Conservation (phyloP, 2,797 vertebrate species). For the Pangasius macronema region DNA sequence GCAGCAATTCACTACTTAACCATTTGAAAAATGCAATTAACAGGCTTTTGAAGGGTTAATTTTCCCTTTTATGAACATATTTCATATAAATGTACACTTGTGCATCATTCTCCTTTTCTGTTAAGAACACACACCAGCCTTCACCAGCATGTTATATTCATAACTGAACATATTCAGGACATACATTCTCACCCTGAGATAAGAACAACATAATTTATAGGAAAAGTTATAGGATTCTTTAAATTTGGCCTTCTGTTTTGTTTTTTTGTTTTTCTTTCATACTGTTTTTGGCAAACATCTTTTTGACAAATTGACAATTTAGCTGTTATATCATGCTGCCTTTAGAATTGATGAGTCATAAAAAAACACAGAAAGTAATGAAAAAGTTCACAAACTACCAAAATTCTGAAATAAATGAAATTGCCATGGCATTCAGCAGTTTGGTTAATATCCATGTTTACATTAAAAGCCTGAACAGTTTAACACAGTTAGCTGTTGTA, state of each 20-base stretch:
- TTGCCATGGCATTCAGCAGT: background rate
- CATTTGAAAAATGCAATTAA: constrained; percentile 13
- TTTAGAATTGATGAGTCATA: background rate
- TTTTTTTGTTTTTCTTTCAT: background rate
- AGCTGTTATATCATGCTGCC: background rate
- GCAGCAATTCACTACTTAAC: constrained; percentile 18
- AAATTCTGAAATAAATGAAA: background rate
- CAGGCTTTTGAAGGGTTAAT: constrained; percentile 1
- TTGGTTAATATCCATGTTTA: constrained; percentile 3
- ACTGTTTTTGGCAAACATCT: background rate
- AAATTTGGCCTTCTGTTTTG: background rate
- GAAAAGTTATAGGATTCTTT: background rate
- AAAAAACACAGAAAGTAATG: constrained; percentile 21
- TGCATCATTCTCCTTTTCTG: background rate
- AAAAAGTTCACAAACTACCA: background rate
- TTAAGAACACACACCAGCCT: background rate
- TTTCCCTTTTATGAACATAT: constrained; percentile 2
- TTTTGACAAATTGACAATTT: background rate
- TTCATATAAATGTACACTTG: constrained; percentile 10
- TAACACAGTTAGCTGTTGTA: background rate
- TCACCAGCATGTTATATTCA: constrained; percentile 38
- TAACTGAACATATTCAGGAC: background rate
- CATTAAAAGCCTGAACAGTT: background rate
- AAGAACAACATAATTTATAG: background rate
- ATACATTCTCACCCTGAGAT: background rate